Base-by-base conservation (phyloP, 2,113 vertebrate genomes). In the Echinops telfairi region DNA sequence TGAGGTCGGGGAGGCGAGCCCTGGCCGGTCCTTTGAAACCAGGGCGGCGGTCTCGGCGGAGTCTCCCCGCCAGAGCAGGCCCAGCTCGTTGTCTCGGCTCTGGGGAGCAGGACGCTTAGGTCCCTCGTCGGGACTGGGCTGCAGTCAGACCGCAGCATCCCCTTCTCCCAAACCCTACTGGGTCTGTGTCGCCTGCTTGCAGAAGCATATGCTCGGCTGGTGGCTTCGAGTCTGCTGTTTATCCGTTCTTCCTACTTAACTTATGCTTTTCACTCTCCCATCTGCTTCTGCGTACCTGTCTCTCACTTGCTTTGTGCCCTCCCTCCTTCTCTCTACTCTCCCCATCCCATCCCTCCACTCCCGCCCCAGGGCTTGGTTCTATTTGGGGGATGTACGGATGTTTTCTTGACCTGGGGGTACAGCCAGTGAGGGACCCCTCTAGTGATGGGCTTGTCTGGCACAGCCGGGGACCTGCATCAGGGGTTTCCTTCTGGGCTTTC, bases 161-260 rank as follows among this genome's bases (percentile, higher is more conserved):
- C 83, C 31, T 92, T 83, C 93, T 75, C 60, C 90, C 16, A 84
- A 89, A 82, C 90, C 92, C 93, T 95, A 86, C 96, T 93, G 94
- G 93, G 94, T 91, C 97, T 93, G 90, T 95, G 94, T 89, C 53
- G 97, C 96, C 94, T 91, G 96, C 95, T 97, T n/a, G 2, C 38
- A 3, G 0, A 94, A 98, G 96, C 98, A 98, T 98, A 98, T 98
- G 98, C 91, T 98, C 90, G 40, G 90, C 97, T 98, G 97, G 97
- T 97, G 97, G 97, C 97, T 97, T 94, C 92, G 77, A 97, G 98
- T 98, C 98, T 98, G 98, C 98, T 98, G 98, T 98, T 98, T 98
- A 98, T 98, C 98, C 88, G 96, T 97, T 98, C 98, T 98, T 98
- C 96, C 94, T 92, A 98, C 98, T 98, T 98, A 98, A 98, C 98